Evolutionary conservation across 2,888 invertebrate genomes (phyloP).

Genomic region (Rotaria macrura): DNA sequence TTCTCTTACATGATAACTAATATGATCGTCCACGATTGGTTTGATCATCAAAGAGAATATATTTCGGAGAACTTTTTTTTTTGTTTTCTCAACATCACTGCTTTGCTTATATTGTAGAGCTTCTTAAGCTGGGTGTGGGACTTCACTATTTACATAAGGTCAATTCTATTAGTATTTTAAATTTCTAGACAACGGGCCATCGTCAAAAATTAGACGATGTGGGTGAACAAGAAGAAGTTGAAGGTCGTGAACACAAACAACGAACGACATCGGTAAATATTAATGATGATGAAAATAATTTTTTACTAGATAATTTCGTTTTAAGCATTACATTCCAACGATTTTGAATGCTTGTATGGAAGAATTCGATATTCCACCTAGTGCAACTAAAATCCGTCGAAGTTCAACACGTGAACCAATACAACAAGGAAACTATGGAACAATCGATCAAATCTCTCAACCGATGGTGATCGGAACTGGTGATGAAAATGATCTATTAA

Average conservation of each 20-base stretch:
- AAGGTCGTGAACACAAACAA: not conserved
- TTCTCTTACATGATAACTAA: too few relatives aligned
- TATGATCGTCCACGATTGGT: too few relatives aligned
- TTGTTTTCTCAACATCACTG: too few relatives aligned
- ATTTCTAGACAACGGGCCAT: not conserved
- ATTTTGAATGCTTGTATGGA: not conserved
- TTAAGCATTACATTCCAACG: not conserved
- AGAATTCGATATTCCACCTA: not conserved
- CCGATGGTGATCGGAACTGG: not conserved
- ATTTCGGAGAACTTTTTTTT: too few relatives aligned
- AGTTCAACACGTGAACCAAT: not conserved
- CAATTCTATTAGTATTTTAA: too few relatives aligned
- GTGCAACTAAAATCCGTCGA: not conserved
- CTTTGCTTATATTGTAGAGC: not conserved
- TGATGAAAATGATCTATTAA: slow-evolving; percentile 6
- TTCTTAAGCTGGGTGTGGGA: not conserved
- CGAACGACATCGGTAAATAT: not conserved
- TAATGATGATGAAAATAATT: not conserved
- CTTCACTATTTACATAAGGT: too few relatives aligned
- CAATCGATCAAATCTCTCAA: not conserved
- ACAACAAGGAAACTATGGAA: not conserved
- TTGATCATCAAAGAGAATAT: too few relatives aligned
- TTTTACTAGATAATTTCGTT: not conserved
- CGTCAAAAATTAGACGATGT: not conserved
- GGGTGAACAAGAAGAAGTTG: not conserved